Conservation (phyloP, 2,113 vertebrate genomes). For the Rhinogobius similis region DNA sequence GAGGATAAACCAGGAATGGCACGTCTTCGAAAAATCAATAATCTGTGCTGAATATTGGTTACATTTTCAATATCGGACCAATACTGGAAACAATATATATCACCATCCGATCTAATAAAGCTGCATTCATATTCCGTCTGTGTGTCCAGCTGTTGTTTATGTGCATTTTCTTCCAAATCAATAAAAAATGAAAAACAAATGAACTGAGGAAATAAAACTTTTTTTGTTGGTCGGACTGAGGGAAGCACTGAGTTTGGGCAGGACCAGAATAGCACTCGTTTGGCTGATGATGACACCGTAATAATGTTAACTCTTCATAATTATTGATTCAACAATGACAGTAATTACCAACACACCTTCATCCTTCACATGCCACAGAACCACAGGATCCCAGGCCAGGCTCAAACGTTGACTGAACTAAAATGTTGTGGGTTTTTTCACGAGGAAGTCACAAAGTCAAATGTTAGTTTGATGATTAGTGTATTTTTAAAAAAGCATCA, state of each 20-base stretch:
- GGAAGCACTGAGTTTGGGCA: not conserved
- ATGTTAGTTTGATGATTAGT: no score
- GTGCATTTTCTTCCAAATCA: not conserved
- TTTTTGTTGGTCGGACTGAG: not conserved
- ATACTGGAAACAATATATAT: no score
- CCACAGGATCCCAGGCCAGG: not conserved
- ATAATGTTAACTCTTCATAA: not conserved
- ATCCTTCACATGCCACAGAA: not conserved
- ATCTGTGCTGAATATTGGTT: no score
- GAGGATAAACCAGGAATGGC: no score
- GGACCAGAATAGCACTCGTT: not conserved
- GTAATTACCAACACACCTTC: not conserved
- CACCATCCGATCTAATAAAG: no score
- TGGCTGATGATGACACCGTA: not conserved
- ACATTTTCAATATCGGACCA: no score
- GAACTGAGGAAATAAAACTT: not conserved
- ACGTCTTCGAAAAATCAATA: no score
- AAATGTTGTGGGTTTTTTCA: no score
- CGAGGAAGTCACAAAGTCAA: no score
- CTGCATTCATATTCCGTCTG: not conserved
- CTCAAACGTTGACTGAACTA: not conserved
- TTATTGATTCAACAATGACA: not conserved
- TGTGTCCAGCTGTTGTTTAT: not conserved
- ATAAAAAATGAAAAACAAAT: no score
- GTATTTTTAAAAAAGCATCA: no score